phyloP scores from a whole-genome alignment of 30 jellyfish, hydroid and myxozoan genomes.

The Clytia hemisphaerica region DNA sequence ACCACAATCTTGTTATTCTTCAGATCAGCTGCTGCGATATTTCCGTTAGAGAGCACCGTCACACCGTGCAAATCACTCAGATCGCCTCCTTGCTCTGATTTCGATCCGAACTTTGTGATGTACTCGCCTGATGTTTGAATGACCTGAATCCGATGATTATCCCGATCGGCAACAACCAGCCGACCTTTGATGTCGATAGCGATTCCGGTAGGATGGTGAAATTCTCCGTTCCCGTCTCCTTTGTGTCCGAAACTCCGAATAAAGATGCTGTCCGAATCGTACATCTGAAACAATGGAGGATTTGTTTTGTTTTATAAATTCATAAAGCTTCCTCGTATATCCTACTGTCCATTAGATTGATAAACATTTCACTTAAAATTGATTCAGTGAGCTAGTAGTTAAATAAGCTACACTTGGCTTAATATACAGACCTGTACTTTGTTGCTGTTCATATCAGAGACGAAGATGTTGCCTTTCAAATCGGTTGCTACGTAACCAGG shows the following conservation, averaged over 20 bases:
- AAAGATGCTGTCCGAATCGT: conserved; percentile 77
- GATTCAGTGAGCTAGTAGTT: too few species aligned
- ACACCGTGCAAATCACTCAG: conserved; percentile 92
- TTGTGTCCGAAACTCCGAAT: conserved; percentile 68
- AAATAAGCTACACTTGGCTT: too few species aligned
- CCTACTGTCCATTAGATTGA: not conserved
- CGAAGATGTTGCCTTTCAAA: conserved; percentile 75
- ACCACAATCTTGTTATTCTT: conserved; percentile 68
- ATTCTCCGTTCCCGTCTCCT: conserved; percentile 92
- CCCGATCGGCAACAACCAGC: conserved; percentile 84
- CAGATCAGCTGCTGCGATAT: conserved; percentile 93
- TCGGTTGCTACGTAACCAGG: conserved; percentile 96
- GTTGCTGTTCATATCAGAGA: conserved; percentile 95
- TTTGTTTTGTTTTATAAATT: not conserved
- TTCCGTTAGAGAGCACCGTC: conserved; percentile 82
- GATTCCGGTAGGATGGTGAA: conserved; percentile 90
- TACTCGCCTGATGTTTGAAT: conserved; percentile 58
- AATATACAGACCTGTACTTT: conserved; percentile 62
- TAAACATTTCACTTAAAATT: not conserved
- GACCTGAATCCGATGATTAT: conserved; percentile 91
- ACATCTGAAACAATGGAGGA: conserved; percentile 41
- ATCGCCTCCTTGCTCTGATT: conserved; percentile 83
- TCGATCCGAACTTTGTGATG: conserved; percentile 72
- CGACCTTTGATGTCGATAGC: conserved; percentile 92
- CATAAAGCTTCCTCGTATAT: too few species aligned